Base-by-base conservation (phyloP, 2,888 invertebrate genomes). In the Ichneumon xanthorius region DNA sequence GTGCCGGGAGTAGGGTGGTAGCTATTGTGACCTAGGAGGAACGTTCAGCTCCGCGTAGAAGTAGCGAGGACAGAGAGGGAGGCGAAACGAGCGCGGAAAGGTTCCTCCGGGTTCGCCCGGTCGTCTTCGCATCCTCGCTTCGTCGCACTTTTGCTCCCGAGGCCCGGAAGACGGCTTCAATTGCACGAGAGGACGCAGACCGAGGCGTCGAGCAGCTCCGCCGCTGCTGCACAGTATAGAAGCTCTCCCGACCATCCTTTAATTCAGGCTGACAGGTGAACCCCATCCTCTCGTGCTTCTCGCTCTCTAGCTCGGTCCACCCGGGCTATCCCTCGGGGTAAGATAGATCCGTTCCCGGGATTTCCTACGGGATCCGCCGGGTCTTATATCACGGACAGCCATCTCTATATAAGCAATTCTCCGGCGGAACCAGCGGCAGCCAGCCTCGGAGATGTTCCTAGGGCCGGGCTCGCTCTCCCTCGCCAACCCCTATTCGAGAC, bases 251-350 rank as follows among this genome's bases (percentile, higher is more conserved):
- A 92, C 94, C 95, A 95, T 95, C 94, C 95, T 95, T 95, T 95
- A 95, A 95, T 95, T 95, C 95, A 93, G 93, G 92, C 94, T 95
- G 95, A 95, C 95, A 95, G 95, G 95, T 95, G 94, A 92, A 91
- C 90, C 91, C 89, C 93, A 92, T 90, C 93, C 85, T 83, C 89
- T 88, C 71, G 55, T 76, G 58, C 67, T 67, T 61, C 76, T 85
- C 78, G 82, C 84, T 75, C 87, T 85, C 70, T 67, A 86, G 92
- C 81, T 72, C 70, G 61, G 84, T 78, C 82, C 67, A 82, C 84
- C 77, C 90, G 85, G 88, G 90, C 90, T 91, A 93, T 93, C 93
- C 93, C 93, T 93, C 92, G 92, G 93, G 94, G 92, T 93, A 93
- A 94, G 93, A 94, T 93, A 93, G 92, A 93, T 94, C 93, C 93